A percentile compares a stretch with the other conserved stretches of the same genome.
Conservation (phyloP, 2,113 vertebrate species). For the Sinocyclocheilus maitianheensis region DNA sequence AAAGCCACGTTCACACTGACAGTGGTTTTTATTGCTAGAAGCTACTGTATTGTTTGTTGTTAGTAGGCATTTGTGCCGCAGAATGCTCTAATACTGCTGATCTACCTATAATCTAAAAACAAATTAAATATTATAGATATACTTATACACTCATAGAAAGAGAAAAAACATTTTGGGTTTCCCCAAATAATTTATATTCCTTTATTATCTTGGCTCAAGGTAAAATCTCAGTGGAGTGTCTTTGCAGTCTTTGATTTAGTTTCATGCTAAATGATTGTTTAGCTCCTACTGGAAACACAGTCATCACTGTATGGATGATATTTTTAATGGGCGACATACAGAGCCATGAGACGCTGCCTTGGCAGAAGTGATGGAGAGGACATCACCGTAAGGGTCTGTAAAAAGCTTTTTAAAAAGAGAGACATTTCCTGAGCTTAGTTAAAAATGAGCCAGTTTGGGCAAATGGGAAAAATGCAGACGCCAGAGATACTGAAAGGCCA, state of each 20-base stretch:
- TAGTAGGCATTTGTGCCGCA: not conserved
- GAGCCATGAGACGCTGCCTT: not conserved
- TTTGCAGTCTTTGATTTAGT: not conserved
- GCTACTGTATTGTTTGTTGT: not conserved
- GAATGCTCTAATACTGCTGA: not conserved
- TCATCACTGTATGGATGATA: not conserved
- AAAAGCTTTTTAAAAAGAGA: not conserved
- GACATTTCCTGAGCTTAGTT: not conserved
- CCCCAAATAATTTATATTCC: not conserved
- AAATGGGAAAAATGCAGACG: not conserved
- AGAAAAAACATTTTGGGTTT: not conserved
- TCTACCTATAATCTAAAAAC: not conserved
- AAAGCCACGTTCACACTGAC: not conserved
- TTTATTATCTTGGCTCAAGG: not conserved
- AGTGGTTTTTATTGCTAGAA: not conserved
- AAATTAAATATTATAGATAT: not conserved
- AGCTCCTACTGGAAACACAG: slow-evolving; percentile 7
- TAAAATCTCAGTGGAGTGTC: not conserved
- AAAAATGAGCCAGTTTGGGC: not conserved
- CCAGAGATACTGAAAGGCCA: not conserved
- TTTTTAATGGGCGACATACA: slow-evolving; percentile 3
- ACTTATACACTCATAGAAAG: not conserved
- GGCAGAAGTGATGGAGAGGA: not conserved
- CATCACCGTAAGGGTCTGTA: not conserved
- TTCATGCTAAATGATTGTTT: slow-evolving; percentile 23